Conservation (phyloP, 64 coral and sea anemone species). For the Acropora yongei region DNA sequence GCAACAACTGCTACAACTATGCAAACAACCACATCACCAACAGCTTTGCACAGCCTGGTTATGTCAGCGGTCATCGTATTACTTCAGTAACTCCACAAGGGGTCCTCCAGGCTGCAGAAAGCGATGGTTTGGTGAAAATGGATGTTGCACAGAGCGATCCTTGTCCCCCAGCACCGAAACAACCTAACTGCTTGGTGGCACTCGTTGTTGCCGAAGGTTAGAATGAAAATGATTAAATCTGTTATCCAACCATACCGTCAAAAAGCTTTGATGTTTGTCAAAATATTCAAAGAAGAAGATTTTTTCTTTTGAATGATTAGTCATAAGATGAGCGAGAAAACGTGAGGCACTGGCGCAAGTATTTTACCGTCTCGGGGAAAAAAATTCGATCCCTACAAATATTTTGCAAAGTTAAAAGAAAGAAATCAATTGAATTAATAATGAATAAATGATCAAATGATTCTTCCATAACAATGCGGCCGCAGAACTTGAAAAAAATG, state of each 20-base stretch:
- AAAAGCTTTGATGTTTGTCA: neutral
- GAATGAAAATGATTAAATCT: neutral
- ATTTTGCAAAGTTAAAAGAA: too few relatives aligned
- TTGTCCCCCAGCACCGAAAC: constrained; percentile 22
- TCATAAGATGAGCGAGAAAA: neutral
- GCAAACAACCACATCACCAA: constrained; percentile 58
- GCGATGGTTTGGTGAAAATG: constrained; percentile 45
- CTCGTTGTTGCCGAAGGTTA: constrained; percentile 18
- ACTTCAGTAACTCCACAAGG: neutral
- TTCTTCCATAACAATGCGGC: too few relatives aligned
- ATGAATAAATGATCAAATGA: too few relatives aligned
- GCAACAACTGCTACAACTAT: constrained; percentile 69
- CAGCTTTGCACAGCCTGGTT: constrained; percentile 58
- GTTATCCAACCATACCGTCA: neutral
- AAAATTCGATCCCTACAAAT: too few relatives aligned
- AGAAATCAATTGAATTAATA: too few relatives aligned
- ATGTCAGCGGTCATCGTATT: neutral
- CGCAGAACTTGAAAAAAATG: too few relatives aligned
- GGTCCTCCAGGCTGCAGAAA: neutral
- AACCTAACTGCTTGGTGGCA: constrained; percentile 47
- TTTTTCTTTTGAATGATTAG: neutral
- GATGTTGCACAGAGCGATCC: neutral
- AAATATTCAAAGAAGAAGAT: neutral
- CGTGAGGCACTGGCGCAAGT: too few relatives aligned
- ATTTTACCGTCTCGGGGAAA: too few relatives aligned